These are phyloP conservation scores for Ophraella communa DNA, from an alignment of 2,888 invertebrate genomes.

Conservation along the genomic window DNA sequence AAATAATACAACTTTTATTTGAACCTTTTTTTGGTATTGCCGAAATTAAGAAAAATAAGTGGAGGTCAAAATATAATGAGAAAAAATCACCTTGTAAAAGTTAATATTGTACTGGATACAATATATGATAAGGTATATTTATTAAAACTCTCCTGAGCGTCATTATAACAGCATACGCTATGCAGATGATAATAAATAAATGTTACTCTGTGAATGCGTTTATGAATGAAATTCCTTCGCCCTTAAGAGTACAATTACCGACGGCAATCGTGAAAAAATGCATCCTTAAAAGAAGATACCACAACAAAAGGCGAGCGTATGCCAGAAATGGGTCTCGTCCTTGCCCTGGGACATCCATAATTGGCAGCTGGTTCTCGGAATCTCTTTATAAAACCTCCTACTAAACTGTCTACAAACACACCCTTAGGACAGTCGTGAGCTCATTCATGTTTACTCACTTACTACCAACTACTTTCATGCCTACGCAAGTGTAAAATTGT, in stretches of 20 bases:
- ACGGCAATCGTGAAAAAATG: conserved; percentile 25
- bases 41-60: too few relatives aligned
- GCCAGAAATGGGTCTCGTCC: conserved; percentile 42
- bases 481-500: conserved; percentile 23
- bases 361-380: conserved; percentile 35
- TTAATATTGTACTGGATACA: too few relatives aligned
- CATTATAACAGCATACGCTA: too few relatives aligned
- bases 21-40: too few relatives aligned
- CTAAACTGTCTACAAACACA: conserved; percentile 40
- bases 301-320: conserved; percentile 28
- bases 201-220: neutral
- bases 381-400: conserved; percentile 20
- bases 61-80: too few relatives aligned
- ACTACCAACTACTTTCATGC: conserved; percentile 32
- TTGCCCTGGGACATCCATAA: conserved; percentile 45
- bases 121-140: too few relatives aligned
- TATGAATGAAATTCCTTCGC: conserved; percentile 18
- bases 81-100: too few relatives aligned
- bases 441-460: conserved; percentile 39
- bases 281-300: conserved; percentile 34
- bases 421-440: conserved; percentile 50
- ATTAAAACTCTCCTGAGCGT: too few relatives aligned
- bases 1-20: too few relatives aligned
- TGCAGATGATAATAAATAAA: too few relatives aligned
- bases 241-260: conserved; percentile 26